These are phyloP conservation scores for Limnephilus marmoratus DNA, from an alignment of 2,888 invertebrate genomes.

Conservation along the genomic window DNA sequence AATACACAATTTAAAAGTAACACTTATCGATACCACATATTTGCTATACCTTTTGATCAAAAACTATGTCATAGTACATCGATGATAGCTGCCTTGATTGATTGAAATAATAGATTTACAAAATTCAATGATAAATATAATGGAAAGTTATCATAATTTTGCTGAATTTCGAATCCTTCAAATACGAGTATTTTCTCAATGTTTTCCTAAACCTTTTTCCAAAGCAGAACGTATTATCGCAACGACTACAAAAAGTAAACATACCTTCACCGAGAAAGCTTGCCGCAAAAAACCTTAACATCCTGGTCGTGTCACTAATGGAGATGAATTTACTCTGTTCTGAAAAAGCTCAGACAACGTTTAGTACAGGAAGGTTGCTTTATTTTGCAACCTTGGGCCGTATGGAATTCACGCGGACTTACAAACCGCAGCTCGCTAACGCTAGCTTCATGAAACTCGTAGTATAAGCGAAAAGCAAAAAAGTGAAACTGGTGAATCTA, in stretches of 20 bases:
- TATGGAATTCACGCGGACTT: neutral
- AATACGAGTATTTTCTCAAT: neutral
- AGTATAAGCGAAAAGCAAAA: no score
- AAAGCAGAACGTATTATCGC: neutral
- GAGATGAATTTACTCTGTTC: constrained; percentile 51
- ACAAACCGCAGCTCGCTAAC: neutral
- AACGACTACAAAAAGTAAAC: neutral
- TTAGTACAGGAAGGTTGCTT: constrained; percentile 30
- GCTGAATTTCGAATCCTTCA: neutral
- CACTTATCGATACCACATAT: no score
- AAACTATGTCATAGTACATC: no score
- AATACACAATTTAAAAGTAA: no score
- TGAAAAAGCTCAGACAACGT: constrained; percentile 28
- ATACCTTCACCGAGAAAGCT: neutral
- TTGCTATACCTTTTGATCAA: no score
- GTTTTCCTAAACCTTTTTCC: neutral
- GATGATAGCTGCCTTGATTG: no score
- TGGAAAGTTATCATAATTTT: neutral
- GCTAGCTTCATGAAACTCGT: no score
- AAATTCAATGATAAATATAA: no score
- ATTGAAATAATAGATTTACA: no score
- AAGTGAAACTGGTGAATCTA: no score
- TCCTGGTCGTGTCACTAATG: constrained; percentile 40
- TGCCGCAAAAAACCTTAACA: constrained; percentile 2
- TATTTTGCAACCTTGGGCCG: neutral